Base-by-base conservation (phyloP, 2,113 vertebrate genomes). In the Sylvia atricapilla region DNA sequence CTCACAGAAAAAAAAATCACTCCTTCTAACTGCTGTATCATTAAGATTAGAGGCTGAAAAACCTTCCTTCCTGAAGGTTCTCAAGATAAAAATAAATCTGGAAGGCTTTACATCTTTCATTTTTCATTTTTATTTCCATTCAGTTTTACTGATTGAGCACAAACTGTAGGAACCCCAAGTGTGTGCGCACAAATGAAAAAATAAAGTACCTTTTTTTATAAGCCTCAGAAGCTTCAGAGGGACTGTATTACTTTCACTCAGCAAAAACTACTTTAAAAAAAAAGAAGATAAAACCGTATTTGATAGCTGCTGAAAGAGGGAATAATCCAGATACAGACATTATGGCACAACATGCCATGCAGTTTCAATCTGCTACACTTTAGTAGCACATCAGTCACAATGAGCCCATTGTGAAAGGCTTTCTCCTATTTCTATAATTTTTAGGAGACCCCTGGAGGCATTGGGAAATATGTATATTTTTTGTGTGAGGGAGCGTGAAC, bases 81-180 rank as follows among this genome's bases (percentile, higher is more conserved):
- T 94, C 69, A 78, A 94, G 91, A 95, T 78, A 95, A 96, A 96
- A 96, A 92, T 93, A 96, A 93, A 97, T 95, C 93, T 78, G 27
- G 68, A 64, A 87, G 43, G 43, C 55, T 89, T 97, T 97, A 95
- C 33, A 70, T 89, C 14, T 88, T 93, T 92, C 24, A 22, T 93
- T 96, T 97, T 96, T 95, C 80, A 84, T 96, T 97, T 97, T 95
- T 95, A 93, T 96, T 92, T 94, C 82, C 43, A 83, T 90, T 96
- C 81, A 55, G 10, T 95, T 93, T 95, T 93, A 95, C 74, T 73
- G 80, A 92, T 76, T 85, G 95, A 95, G 70, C 70, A 70, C 85
- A 92, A 95, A 95, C 84, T 90, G 21, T 67, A 95, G 94, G 77
- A 63, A 93, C 31, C 18, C 25, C 9, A 18, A 84, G 43, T 68